phyloP scores from a whole-genome alignment of 2,113 vertebrate species.

The Candoia aspera region DNA sequence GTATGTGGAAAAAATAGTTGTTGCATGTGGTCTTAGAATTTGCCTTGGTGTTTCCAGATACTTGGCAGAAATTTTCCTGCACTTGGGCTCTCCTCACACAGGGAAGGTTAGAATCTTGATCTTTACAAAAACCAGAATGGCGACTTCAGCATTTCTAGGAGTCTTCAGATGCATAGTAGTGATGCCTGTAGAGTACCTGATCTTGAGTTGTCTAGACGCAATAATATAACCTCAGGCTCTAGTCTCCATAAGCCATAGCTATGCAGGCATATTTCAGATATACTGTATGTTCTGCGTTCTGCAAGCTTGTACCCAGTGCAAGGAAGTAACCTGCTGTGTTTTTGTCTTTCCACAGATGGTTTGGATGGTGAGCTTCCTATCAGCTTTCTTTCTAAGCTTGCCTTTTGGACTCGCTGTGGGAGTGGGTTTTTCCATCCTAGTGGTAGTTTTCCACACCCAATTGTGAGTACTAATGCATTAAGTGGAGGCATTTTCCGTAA shows the following conservation, averaged over 20 bases:
- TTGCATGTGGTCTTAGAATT: background rate
- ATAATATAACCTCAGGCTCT: background rate
- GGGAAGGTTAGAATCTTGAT: background rate
- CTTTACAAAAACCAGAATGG: background rate
- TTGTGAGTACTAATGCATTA: slow-evolving; percentile 81
- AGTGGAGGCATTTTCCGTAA: slow-evolving; percentile 14
- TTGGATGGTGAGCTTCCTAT: slow-evolving; percentile 92
- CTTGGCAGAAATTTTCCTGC: background rate
- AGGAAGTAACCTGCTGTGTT: background rate
- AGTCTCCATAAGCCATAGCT: background rate
- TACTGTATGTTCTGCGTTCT: background rate
- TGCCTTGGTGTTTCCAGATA: background rate
- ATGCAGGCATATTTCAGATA: background rate
- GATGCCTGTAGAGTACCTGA: too few species aligned
- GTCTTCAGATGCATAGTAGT: background rate
- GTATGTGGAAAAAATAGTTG: background rate
- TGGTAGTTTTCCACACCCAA: slow-evolving; percentile 92
- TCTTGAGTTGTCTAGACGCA: background rate
- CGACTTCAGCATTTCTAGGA: background rate
- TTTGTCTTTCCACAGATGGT: slow-evolving; percentile 76
- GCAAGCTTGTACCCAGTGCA: background rate
- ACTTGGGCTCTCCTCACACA: background rate
- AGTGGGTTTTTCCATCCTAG: slow-evolving; percentile 87
- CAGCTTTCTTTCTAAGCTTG: slow-evolving; percentile 90
- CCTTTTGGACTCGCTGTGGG: slow-evolving; percentile 90